Conservation (phyloP, 1,140 invertebrate genomes). For the Leptonema lineaticorne region DNA sequence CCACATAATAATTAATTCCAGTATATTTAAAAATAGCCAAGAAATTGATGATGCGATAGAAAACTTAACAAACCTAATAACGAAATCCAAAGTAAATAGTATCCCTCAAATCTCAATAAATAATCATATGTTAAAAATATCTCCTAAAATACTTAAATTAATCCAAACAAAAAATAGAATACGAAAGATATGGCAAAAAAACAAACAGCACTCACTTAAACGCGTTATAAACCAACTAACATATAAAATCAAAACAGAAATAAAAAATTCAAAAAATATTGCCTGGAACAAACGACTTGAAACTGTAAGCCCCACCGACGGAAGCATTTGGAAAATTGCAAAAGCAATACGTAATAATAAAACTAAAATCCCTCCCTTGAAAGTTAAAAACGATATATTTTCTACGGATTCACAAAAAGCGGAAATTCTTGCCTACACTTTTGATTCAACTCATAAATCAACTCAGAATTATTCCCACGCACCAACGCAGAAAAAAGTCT, state of each 20-base stretch:
- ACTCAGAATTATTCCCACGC: not conserved
- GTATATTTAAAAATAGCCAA: not conserved
- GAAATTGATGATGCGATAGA: not conserved
- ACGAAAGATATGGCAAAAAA: no score
- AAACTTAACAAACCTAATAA: not conserved
- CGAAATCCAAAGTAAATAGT: not conserved
- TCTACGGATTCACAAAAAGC: not conserved
- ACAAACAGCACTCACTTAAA: no score
- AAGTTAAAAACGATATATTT: not conserved
- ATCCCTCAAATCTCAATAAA: no score
- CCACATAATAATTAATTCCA: not conserved
- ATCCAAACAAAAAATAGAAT: no score
- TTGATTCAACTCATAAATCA: not conserved
- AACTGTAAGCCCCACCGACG: not conserved
- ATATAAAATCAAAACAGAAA: no score
- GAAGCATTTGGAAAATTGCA: not conserved
- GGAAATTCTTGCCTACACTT: not conserved
- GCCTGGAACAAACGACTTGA: not conserved
- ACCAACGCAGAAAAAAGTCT: not conserved
- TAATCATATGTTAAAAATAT: no score
- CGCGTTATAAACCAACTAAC: no score
- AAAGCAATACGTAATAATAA: not conserved
- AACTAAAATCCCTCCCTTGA: not conserved
- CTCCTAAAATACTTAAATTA: no score
- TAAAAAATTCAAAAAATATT: no score